Percentiles rank a stretch among this genome's conserved stretches.
Evolutionary conservation across 2,888 invertebrate genomes (phyloP).

Genomic region (Dryomyza anilis): DNA sequence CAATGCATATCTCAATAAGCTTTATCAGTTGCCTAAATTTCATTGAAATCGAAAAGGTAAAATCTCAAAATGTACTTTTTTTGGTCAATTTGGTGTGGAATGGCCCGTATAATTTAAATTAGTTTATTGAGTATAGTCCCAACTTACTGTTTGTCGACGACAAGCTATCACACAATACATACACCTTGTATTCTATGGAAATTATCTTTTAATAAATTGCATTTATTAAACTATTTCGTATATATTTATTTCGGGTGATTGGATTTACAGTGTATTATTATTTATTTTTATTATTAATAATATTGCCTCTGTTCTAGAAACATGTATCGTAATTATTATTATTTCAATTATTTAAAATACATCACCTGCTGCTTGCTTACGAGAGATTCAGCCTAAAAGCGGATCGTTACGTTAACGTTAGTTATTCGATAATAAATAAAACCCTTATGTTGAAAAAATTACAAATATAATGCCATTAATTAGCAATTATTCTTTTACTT

Average conservation of each 20-base stretch:
- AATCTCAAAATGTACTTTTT: too few species aligned
- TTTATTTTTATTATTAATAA: too few species aligned
- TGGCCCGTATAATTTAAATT: too few species aligned
- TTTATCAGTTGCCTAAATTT: too few species aligned
- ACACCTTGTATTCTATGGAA: not conserved
- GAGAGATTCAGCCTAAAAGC: conserved; percentile 12
- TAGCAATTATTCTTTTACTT: conserved; percentile 14
- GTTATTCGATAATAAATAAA: conserved; percentile 28
- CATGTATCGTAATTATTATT: too few species aligned
- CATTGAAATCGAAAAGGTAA: too few species aligned
- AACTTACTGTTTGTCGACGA: not conserved
- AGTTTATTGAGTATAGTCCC: too few species aligned
- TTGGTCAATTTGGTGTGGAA: too few species aligned
- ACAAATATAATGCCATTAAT: conserved; percentile 19
- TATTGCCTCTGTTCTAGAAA: conserved; percentile 15
- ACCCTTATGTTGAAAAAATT: conserved; percentile 22
- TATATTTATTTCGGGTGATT: conserved; percentile 23
- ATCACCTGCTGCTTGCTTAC: conserved; percentile 20
- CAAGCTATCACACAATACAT: not conserved
- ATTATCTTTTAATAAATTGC: conserved; percentile 2
- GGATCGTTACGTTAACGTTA: too few species aligned
- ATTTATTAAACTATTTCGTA: conserved; percentile 17
- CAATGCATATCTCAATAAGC: too few species aligned
- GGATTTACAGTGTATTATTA: conserved; percentile 25
- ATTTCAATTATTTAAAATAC: conserved; percentile 6